Evolutionary conservation across 30 jellyfish, hydroid and myxozoan species (phyloP).

Genomic region (Catostylus mosaicus): DNA sequence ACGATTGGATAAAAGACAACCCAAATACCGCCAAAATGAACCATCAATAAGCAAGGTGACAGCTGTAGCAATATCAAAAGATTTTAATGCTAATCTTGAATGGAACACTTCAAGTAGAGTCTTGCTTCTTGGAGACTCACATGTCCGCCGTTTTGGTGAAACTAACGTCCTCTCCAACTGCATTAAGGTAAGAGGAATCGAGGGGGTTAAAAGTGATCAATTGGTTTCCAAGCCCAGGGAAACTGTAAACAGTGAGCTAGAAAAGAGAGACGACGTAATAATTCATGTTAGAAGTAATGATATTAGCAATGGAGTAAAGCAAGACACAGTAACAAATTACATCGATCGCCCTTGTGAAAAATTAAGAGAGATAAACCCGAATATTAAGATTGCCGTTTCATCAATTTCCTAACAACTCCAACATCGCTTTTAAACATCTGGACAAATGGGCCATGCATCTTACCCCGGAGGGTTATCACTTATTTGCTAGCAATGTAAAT

Average conservation of each 20-base stretch:
- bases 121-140: constrained; percentile 1
- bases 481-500: constrained; percentile 26
- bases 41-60: not conserved
- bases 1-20: no score
- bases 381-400: no score
- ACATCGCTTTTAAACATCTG: constrained; percentile 3
- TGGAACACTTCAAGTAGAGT: no score
- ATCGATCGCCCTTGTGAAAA: not conserved
- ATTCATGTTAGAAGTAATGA: no score
- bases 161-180: not conserved
- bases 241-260: no score
- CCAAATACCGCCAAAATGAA: not conserved
- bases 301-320: not conserved
- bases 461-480: constrained; percentile 24
- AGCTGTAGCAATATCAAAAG: no score
- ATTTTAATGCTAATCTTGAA: no score
- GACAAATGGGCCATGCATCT: constrained; percentile 29
- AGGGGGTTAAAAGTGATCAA: no score
- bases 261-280: no score
- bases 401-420: not conserved
- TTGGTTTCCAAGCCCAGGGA: no score
- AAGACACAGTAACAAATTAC: not conserved
- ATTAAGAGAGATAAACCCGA: no score
- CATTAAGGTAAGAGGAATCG: not conserved
- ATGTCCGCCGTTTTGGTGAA: not conserved